Conservation (phyloP, 2,888 invertebrate genomes). For the Drosophila kanekoi region DNA sequence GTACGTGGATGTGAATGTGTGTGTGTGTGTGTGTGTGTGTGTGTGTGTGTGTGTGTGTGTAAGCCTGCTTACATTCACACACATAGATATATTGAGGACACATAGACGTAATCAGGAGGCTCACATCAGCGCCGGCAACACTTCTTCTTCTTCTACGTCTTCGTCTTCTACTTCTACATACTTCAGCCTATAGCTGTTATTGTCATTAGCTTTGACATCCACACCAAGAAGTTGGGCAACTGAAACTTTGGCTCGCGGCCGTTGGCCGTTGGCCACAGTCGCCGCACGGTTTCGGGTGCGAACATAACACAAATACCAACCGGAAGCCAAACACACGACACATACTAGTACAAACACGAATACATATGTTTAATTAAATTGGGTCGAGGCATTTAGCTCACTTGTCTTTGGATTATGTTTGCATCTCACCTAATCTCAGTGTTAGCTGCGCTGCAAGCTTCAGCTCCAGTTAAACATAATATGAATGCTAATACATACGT, state of each 20-base stretch:
- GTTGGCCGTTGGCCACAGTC: slow-evolving; percentile 39
- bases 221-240: slow-evolving; percentile 33
- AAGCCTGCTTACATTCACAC: slow-evolving; percentile 48
- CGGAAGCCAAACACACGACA: slow-evolving; percentile 34
- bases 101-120: slow-evolving; percentile 46
- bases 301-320: slow-evolving; percentile 48
- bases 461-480: slow-evolving; percentile 35
- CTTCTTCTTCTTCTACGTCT: slow-evolving; percentile 8
- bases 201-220: slow-evolving; percentile 61
- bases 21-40: slow-evolving; percentile 15
- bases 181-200: slow-evolving; percentile 37
- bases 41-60: no score
- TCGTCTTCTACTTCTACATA: slow-evolving; percentile 10
- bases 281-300: slow-evolving; percentile 40
- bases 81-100: slow-evolving; percentile 7
- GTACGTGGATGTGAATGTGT: slow-evolving; percentile 34
- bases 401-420: slow-evolving; percentile 76
- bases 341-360: slow-evolving; percentile 15
- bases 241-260: slow-evolving; percentile 42
- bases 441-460: slow-evolving; percentile 24
- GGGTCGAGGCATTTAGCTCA: slow-evolving; percentile 77
- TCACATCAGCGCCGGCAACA: slow-evolving; percentile 45
- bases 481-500: slow-evolving; percentile 9
- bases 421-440: slow-evolving; percentile 71
- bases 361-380: slow-evolving; percentile 72